phyloP scores from a whole-genome alignment of 2,113 vertebrate species.

The Sula dactylatra region DNA sequence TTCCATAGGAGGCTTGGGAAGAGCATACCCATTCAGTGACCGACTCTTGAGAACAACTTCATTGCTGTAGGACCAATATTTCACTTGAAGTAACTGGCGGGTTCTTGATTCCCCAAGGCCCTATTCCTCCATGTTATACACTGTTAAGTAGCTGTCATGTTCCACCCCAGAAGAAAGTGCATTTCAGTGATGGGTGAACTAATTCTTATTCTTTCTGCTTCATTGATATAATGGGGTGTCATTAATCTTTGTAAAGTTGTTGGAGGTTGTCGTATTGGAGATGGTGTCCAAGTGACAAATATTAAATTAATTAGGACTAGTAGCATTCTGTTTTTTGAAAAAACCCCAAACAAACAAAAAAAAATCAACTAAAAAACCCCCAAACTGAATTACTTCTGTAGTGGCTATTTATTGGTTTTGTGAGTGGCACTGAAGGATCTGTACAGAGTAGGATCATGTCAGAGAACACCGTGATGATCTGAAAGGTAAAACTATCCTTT shows the following conservation, averaged over 20 bases:
- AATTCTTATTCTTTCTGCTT: slow-evolving; percentile 36
- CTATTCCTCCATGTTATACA: background rate
- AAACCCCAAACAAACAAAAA: background rate
- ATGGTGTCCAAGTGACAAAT: slow-evolving; percentile 38
- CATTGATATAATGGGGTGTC: background rate
- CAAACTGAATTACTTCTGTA: background rate
- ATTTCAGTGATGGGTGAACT: background rate
- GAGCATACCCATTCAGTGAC: background rate
- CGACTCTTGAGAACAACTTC: background rate
- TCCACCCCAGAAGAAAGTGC: background rate
- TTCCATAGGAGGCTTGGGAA: background rate
- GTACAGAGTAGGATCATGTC: background rate
- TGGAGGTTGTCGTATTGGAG: slow-evolving; percentile 9
- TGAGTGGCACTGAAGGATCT: background rate
- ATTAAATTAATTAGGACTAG: slow-evolving; percentile 42
- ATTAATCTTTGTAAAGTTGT: slow-evolving; percentile 42
- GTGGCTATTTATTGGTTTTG: background rate
- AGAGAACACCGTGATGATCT: background rate
- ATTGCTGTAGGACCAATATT: background rate
- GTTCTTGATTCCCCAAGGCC: background rate
- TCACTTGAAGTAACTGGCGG: background rate
- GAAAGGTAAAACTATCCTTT: slow-evolving; percentile 4
- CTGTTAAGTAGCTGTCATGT: background rate
- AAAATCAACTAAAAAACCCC: too few species aligned
- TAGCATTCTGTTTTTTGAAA: background rate